These are phyloP conservation scores for Tortricodes alternella DNA, from an alignment of 2,888 invertebrate genomes.

Conservation along the genomic window DNA sequence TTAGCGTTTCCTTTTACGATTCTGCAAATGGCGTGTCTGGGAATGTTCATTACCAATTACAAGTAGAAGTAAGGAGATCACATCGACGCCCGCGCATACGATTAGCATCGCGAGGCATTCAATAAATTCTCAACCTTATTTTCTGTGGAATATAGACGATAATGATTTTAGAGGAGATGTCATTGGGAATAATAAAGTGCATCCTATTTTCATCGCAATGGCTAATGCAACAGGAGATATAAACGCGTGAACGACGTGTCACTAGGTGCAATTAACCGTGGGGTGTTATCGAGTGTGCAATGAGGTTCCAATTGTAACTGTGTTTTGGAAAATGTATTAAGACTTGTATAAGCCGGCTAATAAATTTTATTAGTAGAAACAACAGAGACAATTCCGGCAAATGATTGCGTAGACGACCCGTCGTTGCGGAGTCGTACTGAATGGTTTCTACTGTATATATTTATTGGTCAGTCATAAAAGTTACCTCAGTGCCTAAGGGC, in stretches of 20 bases:
- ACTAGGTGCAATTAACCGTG: constrained; percentile 10
- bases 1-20: constrained; percentile 43
- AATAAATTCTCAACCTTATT: constrained; percentile 2
- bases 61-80: constrained; percentile 38
- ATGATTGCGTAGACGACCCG: no score
- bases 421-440: no score
- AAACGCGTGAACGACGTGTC: not conserved
- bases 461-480: no score
- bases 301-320: constrained; percentile 20
- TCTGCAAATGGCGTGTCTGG: constrained; percentile 49
- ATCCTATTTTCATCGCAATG: constrained; percentile 2
- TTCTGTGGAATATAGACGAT: not conserved
- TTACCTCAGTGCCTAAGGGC: no score
- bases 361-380: no score
- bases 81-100: constrained; percentile 45
- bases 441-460: no score
- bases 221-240: not conserved
- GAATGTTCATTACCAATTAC: constrained; percentile 60
- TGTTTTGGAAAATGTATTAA: not conserved
- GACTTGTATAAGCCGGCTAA: no score
- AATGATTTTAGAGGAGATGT: not conserved
- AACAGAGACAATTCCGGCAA: no score
- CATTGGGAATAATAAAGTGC: not conserved
- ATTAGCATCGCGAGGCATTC: not conserved
- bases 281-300: constrained; percentile 30